A percentile compares a stretch with the other conserved stretches of the same genome.
Evolutionary conservation across 2,888 invertebrate genomes (phyloP).

Genomic region (Lepidocyrtoides sp.): DNA sequence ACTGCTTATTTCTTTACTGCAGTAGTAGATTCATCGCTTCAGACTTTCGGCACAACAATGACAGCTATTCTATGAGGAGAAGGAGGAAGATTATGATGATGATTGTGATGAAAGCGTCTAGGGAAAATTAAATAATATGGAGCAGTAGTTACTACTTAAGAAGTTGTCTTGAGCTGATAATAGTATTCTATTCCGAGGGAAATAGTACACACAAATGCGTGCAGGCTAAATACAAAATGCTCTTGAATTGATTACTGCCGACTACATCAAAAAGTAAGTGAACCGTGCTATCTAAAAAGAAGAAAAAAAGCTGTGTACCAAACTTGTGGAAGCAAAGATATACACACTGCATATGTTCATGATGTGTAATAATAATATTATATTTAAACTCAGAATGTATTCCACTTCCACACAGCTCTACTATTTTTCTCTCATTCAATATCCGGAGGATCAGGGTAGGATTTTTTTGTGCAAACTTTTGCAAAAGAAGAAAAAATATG

Average conservation of each 20-base stretch:
- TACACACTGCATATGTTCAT: no score
- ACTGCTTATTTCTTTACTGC: neutral
- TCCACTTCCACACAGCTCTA: no score
- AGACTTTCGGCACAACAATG: constrained; percentile 14
- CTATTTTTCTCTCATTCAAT: constrained; percentile 49
- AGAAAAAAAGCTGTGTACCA: neutral
- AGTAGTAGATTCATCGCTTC: neutral
- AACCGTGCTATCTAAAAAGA: neutral
- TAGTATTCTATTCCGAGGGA: no score
- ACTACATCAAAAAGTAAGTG: neutral
- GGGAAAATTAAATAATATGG: constrained; percentile 47
- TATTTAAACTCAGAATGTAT: no score
- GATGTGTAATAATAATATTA: neutral
- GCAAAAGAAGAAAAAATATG: constrained; percentile 37
- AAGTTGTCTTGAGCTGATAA: no score
- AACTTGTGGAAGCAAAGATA: neutral
- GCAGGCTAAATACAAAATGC: neutral
- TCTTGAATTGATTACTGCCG: neutral
- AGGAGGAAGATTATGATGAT: no score
- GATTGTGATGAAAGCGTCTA: neutral
- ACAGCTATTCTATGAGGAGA: neutral
- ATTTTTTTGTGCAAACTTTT: constrained; percentile 36
- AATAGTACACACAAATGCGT: neutral
- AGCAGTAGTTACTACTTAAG: no score
- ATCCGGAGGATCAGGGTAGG: constrained; percentile 35